These are phyloP conservation scores for Ormia ochracea DNA, from an alignment of 2,888 invertebrate species.

Conservation along the genomic window DNA sequence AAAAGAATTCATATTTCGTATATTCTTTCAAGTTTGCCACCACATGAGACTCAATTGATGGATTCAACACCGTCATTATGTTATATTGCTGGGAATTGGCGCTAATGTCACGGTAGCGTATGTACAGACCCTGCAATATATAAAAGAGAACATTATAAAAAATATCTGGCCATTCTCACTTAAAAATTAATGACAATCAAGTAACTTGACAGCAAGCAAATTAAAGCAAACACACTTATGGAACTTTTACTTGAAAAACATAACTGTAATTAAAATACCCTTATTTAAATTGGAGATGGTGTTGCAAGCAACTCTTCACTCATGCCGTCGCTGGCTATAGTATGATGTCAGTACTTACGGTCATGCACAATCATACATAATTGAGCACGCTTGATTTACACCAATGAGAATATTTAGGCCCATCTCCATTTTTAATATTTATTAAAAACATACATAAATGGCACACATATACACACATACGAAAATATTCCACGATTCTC, in stretches of 20 bases:
- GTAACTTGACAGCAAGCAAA: conserved; percentile 28
- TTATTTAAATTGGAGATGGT: not conserved
- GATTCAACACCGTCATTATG: conserved; percentile 81
- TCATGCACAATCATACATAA: not conserved
- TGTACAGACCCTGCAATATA: conserved; percentile 80
- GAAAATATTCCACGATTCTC: not conserved
- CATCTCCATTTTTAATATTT: not conserved
- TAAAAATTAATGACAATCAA: not conserved
- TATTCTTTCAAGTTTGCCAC: conserved; percentile 86
- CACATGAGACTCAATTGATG: conserved; percentile 81
- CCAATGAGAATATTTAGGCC: not conserved
- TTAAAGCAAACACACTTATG: conserved; percentile 30
- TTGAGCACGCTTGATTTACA: too few species aligned
- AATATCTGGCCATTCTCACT: not conserved
- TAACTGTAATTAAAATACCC: not conserved
- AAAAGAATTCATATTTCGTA: conserved; percentile 91
- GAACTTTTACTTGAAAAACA: not conserved
- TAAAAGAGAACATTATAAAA: too few species aligned
- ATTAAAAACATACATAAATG: too few species aligned
- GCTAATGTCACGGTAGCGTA: conserved; percentile 82
- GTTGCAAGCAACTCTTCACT: not conserved
- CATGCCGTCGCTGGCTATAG: not conserved
- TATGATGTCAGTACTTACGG: not conserved
- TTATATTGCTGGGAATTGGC: conserved; percentile 81
- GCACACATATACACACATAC: too few species aligned